phyloP scores from a whole-genome alignment of 2,888 invertebrate species.

The Hyalella azteca region DNA sequence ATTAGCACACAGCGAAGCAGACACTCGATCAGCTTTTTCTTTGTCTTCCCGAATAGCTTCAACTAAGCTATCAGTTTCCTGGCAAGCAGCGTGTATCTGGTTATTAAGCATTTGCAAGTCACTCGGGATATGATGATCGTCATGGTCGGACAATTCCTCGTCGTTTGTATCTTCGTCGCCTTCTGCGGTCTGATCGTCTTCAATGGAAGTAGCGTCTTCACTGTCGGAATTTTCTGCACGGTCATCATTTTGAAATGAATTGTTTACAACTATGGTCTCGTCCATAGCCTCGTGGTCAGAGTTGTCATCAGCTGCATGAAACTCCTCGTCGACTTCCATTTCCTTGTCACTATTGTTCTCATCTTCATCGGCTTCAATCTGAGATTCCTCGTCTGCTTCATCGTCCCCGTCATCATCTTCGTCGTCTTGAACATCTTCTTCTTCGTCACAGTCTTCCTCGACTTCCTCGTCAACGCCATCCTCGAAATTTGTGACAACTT shows the following conservation, averaged over 20 bases:
- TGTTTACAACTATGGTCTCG: conserved; percentile 43
- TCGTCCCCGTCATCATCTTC: conserved; percentile 31
- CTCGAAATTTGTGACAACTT: conserved; percentile 27
- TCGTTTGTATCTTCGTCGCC: conserved; percentile 32
- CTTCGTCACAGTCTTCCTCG: conserved; percentile 21
- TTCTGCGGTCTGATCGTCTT: conserved; percentile 39
- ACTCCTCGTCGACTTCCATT: not conserved
- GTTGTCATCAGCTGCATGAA: not conserved
- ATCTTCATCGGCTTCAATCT: conserved; percentile 16
- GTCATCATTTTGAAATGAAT: conserved; percentile 45
- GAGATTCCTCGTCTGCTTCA: conserved; percentile 2
- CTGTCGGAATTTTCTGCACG: conserved; percentile 53
- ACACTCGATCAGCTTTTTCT: not conserved
- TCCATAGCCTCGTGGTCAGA: not conserved
- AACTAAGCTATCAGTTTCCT: not conserved
- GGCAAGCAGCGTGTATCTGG: conserved; percentile 3
- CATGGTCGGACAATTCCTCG: not conserved
- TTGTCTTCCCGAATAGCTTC: not conserved
- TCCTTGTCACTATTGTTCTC: conserved; percentile 22
- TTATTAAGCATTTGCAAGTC: not conserved
- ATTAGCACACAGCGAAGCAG: not conserved
- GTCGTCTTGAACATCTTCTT: not conserved
- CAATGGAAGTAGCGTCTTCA: conserved; percentile 41
- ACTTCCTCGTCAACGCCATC: conserved; percentile 38
- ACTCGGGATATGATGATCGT: not conserved